Base-by-base conservation (phyloP, 2,797 vertebrate species). In the Helarctos malayanus region DNA sequence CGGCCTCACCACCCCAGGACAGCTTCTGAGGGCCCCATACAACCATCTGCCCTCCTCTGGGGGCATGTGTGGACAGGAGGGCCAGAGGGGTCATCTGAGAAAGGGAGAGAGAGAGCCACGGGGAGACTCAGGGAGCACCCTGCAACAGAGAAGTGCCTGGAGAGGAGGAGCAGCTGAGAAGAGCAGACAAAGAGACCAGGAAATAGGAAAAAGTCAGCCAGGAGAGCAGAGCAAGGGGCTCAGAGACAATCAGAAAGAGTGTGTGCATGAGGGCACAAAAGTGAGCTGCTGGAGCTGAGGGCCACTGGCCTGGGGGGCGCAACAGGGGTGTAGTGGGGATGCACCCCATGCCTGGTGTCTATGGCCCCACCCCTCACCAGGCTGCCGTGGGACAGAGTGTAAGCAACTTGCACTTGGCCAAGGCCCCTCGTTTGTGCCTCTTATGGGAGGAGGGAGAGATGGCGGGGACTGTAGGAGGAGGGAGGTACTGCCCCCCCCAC, bases 151-250 rank as follows among this genome's bases (percentile, higher is more conserved):
- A 78, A 32, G 73, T 57, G 21, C 29, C 69, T 10, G 98, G 97
- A 98, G 95, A 92, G 98, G 97, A 92, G 97, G 96, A 96, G 97
- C 98, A 93, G 93, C 97, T 83, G 97, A 97, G 96, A 96, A 83
- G 96, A 81, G 93, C 98, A 88, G 97, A 95, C 94, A 81, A 98
- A 98, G 97, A 89, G 97, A 94, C 96, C 88, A 25, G 91, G 92
- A 92, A 91, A 88, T 76, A 81, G 75, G 13, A 97, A 93, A 98
- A 98, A 98, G 97, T 97, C 98, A 98, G 97, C 38, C 0, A 1
- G 45, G 76, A 59, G 35, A 69, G 98, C 98, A 98, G 98, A 98
- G 98, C 97, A 94, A 98, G 97, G 98, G 98, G 98, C 97, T 98
- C 23, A 12, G 63, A 88, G 98, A 98, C 96, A 97, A 97, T 98